Percentiles rank a stretch among this genome's conserved stretches.
phyloP scores from a whole-genome alignment of 2,888 invertebrate species.

The Panorpa germanica region DNA sequence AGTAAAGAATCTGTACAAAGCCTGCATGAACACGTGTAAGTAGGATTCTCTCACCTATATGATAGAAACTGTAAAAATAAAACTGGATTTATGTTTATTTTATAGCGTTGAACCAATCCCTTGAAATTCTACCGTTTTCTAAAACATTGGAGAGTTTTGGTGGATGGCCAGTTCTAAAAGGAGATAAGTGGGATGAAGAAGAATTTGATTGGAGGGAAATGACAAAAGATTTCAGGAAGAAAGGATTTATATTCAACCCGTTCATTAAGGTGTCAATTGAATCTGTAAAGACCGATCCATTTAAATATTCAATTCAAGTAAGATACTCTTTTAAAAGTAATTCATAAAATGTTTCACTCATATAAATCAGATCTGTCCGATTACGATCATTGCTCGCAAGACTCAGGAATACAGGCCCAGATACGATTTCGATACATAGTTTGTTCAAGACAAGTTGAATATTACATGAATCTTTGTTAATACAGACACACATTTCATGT shows the following conservation, averaged over 20 bases:
- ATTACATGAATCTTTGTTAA: no score
- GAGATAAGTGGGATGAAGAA: constrained; percentile 19
- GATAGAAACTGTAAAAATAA: no score
- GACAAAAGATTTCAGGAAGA: constrained; percentile 10
- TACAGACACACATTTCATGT: no score
- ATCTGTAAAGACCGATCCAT: constrained; percentile 77
- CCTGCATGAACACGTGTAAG: constrained; percentile 81
- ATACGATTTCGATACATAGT: no score
- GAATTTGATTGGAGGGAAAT: constrained; percentile 14
- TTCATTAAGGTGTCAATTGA: constrained; percentile 80
- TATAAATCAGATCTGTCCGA: no score
- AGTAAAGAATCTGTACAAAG: constrained; percentile 64
- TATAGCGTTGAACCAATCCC: constrained; percentile 20
- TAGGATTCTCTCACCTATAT: constrained; percentile 13
- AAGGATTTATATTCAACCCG: constrained; percentile 50
- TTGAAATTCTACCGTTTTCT: constrained; percentile 22
- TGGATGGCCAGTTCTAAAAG: constrained; percentile 30
- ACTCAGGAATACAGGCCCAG: no score
- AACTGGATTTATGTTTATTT: background rate
- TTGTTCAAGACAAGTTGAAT: no score
- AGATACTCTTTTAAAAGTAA: constrained; percentile 22
- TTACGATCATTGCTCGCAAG: no score
- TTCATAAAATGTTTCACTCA: no score
- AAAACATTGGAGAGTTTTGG: constrained; percentile 23
- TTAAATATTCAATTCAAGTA: constrained; percentile 69